A percentile compares a stretch with the other conserved stretches of the same genome.
phyloP scores from a whole-genome alignment of 2,888 invertebrate genomes.

The Patella depressa region DNA sequence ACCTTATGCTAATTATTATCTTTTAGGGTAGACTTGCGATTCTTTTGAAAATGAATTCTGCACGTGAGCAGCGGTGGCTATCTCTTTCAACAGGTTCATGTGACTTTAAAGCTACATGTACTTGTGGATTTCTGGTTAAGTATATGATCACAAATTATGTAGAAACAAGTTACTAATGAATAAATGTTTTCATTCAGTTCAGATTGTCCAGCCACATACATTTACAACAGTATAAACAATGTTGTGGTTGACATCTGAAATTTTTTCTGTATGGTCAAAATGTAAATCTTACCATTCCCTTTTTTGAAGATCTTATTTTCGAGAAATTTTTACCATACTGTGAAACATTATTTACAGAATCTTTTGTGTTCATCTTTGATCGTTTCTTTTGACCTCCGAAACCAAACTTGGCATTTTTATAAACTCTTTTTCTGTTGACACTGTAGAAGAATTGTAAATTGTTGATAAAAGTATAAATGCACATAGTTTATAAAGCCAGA shows the following conservation, averaged over 20 bases:
- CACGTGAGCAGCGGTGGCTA: no score
- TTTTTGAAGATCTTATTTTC: neutral
- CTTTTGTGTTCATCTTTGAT: constrained; percentile 86
- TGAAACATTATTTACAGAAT: constrained; percentile 74
- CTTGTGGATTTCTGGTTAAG: constrained; percentile 15
- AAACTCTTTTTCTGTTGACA: constrained; percentile 67
- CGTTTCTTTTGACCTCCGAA: constrained; percentile 96
- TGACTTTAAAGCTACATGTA: neutral
- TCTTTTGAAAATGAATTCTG: no score
- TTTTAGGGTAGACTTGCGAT: no score
- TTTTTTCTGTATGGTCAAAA: neutral
- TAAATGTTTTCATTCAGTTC: neutral
- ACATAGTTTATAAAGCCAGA: no score
- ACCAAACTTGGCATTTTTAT: constrained; percentile 90
- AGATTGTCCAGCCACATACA: no score
- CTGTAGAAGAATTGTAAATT: constrained; percentile 44
- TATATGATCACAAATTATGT: no score
- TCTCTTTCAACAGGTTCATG: no score
- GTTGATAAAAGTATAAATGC: no score
- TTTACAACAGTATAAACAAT: neutral
- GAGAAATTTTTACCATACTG: constrained; percentile 14
- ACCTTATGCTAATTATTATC: no score
- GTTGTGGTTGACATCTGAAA: neutral
- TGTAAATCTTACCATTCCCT: neutral
- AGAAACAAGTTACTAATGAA: neutral